A percentile compares a stretch with the other conserved stretches of the same genome.
Evolutionary conservation across 2,113 vertebrate genomes (phyloP).

Genomic region (Reinhardtius hippoglossoides): DNA sequence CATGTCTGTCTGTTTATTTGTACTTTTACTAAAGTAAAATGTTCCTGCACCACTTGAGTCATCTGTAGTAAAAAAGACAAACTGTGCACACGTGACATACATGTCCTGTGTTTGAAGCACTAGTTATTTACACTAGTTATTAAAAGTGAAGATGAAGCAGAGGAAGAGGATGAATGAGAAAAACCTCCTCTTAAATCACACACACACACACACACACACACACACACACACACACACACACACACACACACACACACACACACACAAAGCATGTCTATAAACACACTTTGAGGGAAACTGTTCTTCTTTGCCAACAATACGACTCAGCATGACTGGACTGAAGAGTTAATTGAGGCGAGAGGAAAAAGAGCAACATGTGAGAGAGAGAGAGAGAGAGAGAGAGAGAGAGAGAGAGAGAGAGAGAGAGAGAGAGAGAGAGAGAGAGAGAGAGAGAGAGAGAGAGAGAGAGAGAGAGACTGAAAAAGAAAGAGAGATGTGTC

Average conservation of each 20-base stretch:
- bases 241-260: neutral
- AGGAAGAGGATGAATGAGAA: slow-evolving; percentile 13
- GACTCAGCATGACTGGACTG: neutral
- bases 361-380: too few species aligned
- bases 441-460: neutral
- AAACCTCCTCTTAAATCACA: neutral
- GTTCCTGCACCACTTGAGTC: too few species aligned
- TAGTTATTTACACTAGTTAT: too few species aligned
- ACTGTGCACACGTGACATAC: too few species aligned
- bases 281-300: neutral
- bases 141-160: neutral
- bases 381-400: too few species aligned
- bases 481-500: slow-evolving; percentile 1
- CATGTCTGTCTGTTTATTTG: too few species aligned
- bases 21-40: too few species aligned
- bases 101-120: too few species aligned
- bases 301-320: neutral
- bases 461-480: neutral
- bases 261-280: neutral
- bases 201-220: neutral
- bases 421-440: neutral
- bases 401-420: neutral
- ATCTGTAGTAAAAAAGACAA: too few species aligned
- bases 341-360: too few species aligned
- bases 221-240: neutral